Evolutionary conservation across 2,888 invertebrate species (phyloP).

Genomic region (Rhaphigaster nebulosa): DNA sequence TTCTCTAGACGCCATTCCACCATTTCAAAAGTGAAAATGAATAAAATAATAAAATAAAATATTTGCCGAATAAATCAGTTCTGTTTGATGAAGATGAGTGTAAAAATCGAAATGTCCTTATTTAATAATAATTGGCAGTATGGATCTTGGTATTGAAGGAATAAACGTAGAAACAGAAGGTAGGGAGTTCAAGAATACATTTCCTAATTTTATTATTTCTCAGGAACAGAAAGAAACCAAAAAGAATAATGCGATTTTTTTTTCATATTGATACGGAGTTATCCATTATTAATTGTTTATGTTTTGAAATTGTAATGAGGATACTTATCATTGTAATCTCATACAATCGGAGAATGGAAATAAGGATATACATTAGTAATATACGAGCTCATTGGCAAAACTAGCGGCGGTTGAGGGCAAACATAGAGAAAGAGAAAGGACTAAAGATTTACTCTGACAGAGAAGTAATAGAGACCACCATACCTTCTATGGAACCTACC

Average conservation of each 20-base stretch:
- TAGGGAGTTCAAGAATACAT: no score
- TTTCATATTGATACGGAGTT: neutral
- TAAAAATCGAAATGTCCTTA: no score
- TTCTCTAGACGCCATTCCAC: no score
- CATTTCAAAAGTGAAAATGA: no score
- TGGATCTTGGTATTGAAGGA: no score
- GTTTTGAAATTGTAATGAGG: neutral
- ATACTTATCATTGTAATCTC: neutral
- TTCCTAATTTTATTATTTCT: no score
- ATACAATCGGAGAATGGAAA: neutral
- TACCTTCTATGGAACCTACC: neutral
- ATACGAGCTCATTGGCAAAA: neutral
- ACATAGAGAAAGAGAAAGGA: neutral
- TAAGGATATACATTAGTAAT: neutral
- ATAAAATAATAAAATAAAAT: no score
- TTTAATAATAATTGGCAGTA: no score
- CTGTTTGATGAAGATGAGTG: no score
- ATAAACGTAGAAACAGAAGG: no score
- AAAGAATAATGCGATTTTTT: neutral
- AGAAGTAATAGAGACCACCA: neutral
- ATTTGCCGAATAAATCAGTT: no score
- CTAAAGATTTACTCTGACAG: conserved; percentile 2
- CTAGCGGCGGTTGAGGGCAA: neutral
- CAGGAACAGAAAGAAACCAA: neutral
- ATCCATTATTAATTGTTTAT: neutral